Conservation (phyloP, 2,888 invertebrate species). For the Folsomia candida region DNA sequence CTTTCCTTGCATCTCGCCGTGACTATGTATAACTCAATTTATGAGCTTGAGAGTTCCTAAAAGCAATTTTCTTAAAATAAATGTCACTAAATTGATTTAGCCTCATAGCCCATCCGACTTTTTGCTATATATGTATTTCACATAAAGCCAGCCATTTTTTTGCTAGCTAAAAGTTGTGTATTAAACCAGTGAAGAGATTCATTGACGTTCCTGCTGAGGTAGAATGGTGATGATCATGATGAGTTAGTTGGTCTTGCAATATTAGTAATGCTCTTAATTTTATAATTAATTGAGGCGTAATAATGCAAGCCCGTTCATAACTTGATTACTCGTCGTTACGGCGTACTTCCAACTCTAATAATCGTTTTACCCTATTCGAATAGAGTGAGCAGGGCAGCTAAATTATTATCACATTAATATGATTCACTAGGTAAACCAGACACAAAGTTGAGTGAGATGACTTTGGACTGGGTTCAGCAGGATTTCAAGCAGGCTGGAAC, state of each 20-base stretch:
- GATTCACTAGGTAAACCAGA: conserved; percentile 30
- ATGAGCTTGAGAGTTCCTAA: conserved; percentile 10
- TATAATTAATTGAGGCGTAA: conserved; percentile 49
- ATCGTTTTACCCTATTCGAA: not conserved
- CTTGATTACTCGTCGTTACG: not conserved
- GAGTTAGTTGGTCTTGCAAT: not conserved
- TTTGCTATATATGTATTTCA: no score
- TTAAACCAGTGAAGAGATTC: no score
- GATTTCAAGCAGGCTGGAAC: not conserved
- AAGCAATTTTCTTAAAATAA: conserved; percentile 8
- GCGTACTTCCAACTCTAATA: not conserved
- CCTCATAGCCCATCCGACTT: no score
- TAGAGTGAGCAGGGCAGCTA: conserved; percentile 37
- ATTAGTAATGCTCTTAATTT: conserved; percentile 48
- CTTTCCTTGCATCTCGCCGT: no score
- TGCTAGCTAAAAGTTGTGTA: no score
- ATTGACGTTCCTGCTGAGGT: no score
- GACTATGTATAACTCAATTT: not conserved
- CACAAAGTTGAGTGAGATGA: not conserved
- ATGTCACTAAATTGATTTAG: no score
- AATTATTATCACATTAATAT: conserved; percentile 51
- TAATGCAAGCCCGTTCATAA: not conserved
- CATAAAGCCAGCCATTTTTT: no score
- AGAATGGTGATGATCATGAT: no score
- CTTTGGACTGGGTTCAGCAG: not conserved